Conservation (phyloP, 2,888 invertebrate species). For the Oxystoma pomonae region DNA sequence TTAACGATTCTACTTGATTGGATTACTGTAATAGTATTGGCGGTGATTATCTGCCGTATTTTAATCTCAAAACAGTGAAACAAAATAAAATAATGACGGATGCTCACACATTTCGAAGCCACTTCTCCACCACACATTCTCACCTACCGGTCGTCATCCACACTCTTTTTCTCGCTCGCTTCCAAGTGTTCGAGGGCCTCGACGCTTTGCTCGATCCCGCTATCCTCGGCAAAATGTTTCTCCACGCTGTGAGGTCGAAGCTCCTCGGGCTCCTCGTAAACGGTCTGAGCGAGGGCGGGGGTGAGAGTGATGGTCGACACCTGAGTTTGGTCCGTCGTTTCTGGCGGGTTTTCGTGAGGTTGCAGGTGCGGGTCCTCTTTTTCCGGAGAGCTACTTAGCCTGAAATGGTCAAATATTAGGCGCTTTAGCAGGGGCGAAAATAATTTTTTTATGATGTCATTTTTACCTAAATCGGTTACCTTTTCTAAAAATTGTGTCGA, state of each 20-base stretch:
- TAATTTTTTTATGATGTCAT: too few relatives aligned
- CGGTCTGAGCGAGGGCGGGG: neutral
- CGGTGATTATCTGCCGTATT: too few relatives aligned
- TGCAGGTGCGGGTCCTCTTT: slow-evolving; percentile 10
- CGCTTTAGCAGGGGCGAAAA: too few relatives aligned
- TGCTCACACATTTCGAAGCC: too few relatives aligned
- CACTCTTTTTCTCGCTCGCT: slow-evolving; percentile 12
- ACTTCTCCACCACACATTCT: too few relatives aligned
- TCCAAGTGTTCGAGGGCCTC: slow-evolving; percentile 16
- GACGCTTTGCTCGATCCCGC: slow-evolving; percentile 30
- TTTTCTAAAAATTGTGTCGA: too few relatives aligned
- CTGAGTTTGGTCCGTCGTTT: neutral
- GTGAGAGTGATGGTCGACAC: neutral
- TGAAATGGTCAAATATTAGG: too few relatives aligned
- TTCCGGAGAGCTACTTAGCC: neutral
- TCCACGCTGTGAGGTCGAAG: slow-evolving; percentile 23
- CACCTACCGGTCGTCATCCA: slow-evolving; percentile 34
- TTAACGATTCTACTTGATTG: too few relatives aligned
- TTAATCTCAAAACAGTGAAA: too few relatives aligned
- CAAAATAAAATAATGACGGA: too few relatives aligned
- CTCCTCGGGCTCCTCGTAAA: slow-evolving; percentile 13
- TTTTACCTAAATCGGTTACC: too few relatives aligned
- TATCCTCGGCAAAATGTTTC: slow-evolving; percentile 30
- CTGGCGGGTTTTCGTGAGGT: slow-evolving; percentile 7
- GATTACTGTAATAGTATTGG: too few relatives aligned